Base-by-base conservation (phyloP, 2,797 vertebrate genomes). In the Molossus alvarezi region DNA sequence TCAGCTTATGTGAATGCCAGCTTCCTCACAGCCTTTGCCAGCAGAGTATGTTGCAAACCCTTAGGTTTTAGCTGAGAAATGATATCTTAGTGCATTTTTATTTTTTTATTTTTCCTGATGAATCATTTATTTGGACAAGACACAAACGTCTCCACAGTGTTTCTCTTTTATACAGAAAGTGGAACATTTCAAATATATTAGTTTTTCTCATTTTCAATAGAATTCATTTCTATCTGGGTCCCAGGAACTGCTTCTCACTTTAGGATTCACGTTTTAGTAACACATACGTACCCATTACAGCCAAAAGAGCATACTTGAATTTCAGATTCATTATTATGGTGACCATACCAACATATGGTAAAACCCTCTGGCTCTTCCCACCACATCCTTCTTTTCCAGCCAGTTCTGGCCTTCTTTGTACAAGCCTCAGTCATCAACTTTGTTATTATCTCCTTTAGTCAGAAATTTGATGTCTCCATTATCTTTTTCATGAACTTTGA, bases 311-410 rank as follows among this genome's bases (percentile, higher is more conserved):
- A 3, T 99, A 98, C 98, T 99, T 99, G 95, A 99, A 99, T 96
- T 99, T 99, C 6, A 99, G 99, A 57, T 99, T 99, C 99, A 99
- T 99, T 89, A 99, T 98, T 95, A 99, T 99, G 27, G 99, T 99
- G 33, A 99, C 99, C 98, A 99, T 99, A 18, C 99, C 99, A 79
- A 99, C 98, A 6, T 99, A 99, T 0, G 99, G 99, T 95, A 99
- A 98, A 99, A 99, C 80, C 99, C 98, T 96, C 98, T 96, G 1
- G 98, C 98, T 97, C 98, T 97, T 77, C 98, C 98, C 25, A 98
- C 98, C 29, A 98, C 98, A 20, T 98, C 98, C 1, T 99, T 99
- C 97, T 98, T 98, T 96, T 98, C 98, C 41, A 99, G 96, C 98
- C 98, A 99, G 96, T 99, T 45, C 96, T 99, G 98, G 14, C 98